Conservation (phyloP, 2,797 vertebrate species). For the Amniataba percoides region DNA sequence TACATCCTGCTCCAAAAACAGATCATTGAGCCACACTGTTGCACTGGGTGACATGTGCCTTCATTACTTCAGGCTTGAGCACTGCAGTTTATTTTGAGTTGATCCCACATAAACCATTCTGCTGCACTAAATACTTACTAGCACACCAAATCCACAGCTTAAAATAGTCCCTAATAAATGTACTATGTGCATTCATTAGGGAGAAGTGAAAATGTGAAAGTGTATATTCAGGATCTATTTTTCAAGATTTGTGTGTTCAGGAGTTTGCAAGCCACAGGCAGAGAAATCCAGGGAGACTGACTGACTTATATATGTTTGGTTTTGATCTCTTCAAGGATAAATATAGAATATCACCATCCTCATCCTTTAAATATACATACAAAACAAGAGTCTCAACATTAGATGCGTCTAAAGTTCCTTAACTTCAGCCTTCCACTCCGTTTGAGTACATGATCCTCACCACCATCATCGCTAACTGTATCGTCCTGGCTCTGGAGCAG, state of each 20-base stretch:
- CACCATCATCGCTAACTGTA: constrained; percentile 99
- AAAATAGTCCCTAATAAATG: constrained; percentile 1
- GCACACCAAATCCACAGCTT: not conserved
- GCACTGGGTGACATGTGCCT: constrained; percentile 1
- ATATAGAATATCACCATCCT: not conserved
- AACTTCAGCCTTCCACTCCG: constrained; percentile 88
- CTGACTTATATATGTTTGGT: not conserved
- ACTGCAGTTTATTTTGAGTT: constrained; percentile 3
- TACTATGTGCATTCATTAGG: not conserved
- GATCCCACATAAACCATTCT: not conserved
- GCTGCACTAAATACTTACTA: not conserved
- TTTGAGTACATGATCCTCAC: constrained; percentile 99
- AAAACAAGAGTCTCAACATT: not conserved
- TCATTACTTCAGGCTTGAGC: not conserved
- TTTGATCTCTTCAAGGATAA: not conserved
- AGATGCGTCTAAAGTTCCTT: constrained; percentile 81
- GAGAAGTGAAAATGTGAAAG: not conserved
- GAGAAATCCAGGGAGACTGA: not conserved
- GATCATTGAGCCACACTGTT: not conserved
- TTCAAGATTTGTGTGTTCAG: not conserved
- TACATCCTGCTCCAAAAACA: not conserved
- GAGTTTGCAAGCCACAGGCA: not conserved
- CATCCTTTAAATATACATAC: not conserved
- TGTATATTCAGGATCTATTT: not conserved
- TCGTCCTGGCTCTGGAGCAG: constrained; percentile 96